These are phyloP conservation scores for Eumacrocentrus americanus DNA, from an alignment of 2,888 invertebrate genomes.

Conservation along the genomic window DNA sequence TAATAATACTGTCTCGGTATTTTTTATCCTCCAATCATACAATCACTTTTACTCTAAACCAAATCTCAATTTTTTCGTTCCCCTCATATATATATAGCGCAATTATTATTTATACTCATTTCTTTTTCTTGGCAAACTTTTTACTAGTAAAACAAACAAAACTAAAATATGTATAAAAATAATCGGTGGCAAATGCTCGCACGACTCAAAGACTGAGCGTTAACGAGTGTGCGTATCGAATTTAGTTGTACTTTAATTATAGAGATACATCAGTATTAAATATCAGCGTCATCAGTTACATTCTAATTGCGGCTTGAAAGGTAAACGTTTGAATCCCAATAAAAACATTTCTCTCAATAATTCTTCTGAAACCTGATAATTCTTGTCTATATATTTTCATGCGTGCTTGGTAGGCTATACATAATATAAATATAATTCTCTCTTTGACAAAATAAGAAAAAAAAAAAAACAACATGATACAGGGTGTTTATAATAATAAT, in stretches of 20 bases:
- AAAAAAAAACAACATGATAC: slow-evolving; percentile 33
- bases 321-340: slow-evolving; percentile 22
- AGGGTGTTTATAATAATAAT: slow-evolving; percentile 39
- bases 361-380: background rate
- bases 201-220: slow-evolving; percentile 36
- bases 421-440: background rate
- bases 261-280: slow-evolving; percentile 37
- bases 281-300: slow-evolving; percentile 29
- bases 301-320: slow-evolving; percentile 27
- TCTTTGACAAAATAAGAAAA: slow-evolving; percentile 24
- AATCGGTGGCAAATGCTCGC: slow-evolving; percentile 32
- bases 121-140: background rate
- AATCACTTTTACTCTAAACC: background rate
- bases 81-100: background rate
- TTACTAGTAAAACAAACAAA: slow-evolving; percentile 12
- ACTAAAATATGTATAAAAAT: slow-evolving; percentile 29
- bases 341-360: slow-evolving; percentile 23
- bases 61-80: background rate
- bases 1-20: background rate
- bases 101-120: background rate
- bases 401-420: slow-evolving; percentile 41
- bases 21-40: background rate
- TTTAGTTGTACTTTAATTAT: slow-evolving; percentile 32
- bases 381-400: slow-evolving; percentile 15
- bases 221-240: slow-evolving; percentile 26